Evolutionary conservation across 2,888 invertebrate genomes (phyloP).

Genomic region (Erannis defoliaria): DNA sequence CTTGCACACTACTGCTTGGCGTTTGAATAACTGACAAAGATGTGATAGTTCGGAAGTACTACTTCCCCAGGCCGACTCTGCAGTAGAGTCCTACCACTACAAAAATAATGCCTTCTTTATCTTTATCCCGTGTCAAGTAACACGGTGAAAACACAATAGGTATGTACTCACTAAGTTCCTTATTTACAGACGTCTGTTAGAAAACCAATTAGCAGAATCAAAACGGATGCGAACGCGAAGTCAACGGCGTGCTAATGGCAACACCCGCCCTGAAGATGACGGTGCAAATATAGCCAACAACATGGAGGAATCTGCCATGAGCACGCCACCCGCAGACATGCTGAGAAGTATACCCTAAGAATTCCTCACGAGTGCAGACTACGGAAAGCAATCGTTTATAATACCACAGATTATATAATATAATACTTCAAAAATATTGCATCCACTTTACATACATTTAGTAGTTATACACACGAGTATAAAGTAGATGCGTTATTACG

Average conservation of each 20-base stretch:
- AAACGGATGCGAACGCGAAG: conserved; percentile 69
- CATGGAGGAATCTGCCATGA: conserved; percentile 73
- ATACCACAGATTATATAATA: too few species aligned
- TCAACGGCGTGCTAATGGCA: conserved; percentile 55
- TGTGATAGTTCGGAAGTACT: too few species aligned
- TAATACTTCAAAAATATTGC: neutral
- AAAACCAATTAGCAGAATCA: conserved; percentile 72
- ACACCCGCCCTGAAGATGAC: conserved; percentile 63
- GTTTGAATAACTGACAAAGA: too few species aligned
- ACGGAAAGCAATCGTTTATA: neutral
- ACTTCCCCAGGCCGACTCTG: too few species aligned
- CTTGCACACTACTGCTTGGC: too few species aligned
- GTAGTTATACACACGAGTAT: neutral
- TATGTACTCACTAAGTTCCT: neutral
- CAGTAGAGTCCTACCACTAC: too few species aligned
- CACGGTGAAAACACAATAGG: too few species aligned
- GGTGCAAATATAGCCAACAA: conserved; percentile 69
- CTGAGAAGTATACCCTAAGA: conserved; percentile 66
- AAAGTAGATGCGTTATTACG: neutral
- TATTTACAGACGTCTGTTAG: conserved; percentile 77
- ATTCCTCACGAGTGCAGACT: neutral
- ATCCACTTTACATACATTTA: neutral
- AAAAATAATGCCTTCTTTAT: too few species aligned
- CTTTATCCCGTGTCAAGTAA: too few species aligned
- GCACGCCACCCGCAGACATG: conserved; percentile 67